A percentile compares a stretch with the other conserved stretches of the same genome.
Evolutionary conservation across 2,797 vertebrate genomes (phyloP).

Genomic region (Parambassis ranga): DNA sequence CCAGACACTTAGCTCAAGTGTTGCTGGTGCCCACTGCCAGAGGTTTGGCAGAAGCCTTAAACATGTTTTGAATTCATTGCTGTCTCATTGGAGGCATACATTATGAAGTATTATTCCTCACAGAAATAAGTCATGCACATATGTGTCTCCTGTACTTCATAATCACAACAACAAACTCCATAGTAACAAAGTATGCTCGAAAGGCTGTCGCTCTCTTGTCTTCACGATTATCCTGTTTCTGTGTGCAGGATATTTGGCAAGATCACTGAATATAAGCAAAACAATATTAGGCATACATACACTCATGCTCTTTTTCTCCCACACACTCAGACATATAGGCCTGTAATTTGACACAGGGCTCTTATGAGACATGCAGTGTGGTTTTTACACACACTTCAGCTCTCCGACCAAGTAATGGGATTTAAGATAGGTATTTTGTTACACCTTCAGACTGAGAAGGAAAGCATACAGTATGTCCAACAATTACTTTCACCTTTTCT

Average conservation of each 20-base stretch:
- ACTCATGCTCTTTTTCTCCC: constrained; percentile 8
- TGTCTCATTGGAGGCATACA: neutral
- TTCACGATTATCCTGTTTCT: constrained; percentile 56
- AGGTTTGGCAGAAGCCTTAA: constrained; percentile 26
- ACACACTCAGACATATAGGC: constrained; percentile 17
- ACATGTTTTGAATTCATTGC: neutral
- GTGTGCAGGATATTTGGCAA: constrained; percentile 18
- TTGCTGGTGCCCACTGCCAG: constrained; percentile 52
- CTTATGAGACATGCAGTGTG: constrained; percentile 32
- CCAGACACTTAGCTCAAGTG: constrained; percentile 44
- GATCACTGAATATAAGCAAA: constrained; percentile 26
- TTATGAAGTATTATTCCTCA: neutral
- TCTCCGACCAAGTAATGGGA: constrained; percentile 6
- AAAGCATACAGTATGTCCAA: constrained; percentile 19
- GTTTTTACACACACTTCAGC: constrained; percentile 31
- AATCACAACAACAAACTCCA: neutral
- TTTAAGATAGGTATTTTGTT: constrained; percentile 35
- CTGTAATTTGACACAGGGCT: constrained; percentile 45
- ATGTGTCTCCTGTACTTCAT: constrained; percentile 24
- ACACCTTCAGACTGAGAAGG: constrained; percentile 7
- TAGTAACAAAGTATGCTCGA: constrained; percentile 23
- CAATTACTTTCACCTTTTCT: constrained; percentile 37
- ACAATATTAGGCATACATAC: constrained; percentile 10
- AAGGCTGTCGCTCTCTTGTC: constrained; percentile 32
- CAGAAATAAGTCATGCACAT: constrained; percentile 12